phyloP scores from a whole-genome alignment of 1,140 invertebrate genomes.

The Drosophila elegans region DNA sequence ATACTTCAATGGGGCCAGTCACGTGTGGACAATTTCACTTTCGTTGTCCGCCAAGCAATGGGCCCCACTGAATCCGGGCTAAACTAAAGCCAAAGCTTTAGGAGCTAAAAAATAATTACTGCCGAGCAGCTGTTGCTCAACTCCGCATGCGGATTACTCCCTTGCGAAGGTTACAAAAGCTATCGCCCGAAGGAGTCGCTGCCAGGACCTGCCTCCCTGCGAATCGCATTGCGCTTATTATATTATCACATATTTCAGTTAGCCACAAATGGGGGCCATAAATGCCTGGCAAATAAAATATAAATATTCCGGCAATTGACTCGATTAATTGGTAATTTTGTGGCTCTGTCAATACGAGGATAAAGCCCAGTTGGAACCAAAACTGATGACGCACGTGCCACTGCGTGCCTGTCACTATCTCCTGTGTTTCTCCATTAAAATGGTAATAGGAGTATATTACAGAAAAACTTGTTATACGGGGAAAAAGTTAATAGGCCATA shows the following conservation, averaged over 20 bases:
- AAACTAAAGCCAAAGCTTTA: conserved; percentile 41
- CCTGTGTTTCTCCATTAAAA: conserved; percentile 27
- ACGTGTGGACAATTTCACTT: conserved; percentile 53
- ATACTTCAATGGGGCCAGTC: conserved; percentile 39
- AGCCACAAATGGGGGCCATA: conserved; percentile 14
- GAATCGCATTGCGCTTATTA: conserved; percentile 20
- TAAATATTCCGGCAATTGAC: conserved; percentile 45
- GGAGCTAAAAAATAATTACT: neutral
- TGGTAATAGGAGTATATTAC: conserved; percentile 15
- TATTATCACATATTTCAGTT: conserved; percentile 23
- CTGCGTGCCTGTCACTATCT: conserved; percentile 39
- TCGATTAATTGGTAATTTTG: conserved; percentile 46
- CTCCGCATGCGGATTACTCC: conserved; percentile 5
- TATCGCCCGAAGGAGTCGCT: conserved; percentile 2
- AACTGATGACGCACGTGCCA: conserved; percentile 57
- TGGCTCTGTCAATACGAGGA: conserved; percentile 15
- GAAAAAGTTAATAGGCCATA: neutral
- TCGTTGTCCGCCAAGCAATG: conserved; percentile 12
- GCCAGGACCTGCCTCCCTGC: conserved; percentile 13
- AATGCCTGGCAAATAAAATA: conserved; percentile 50
- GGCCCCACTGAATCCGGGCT: conserved; percentile 34
- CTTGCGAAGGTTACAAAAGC: neutral
- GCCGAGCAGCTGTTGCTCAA: conserved; percentile 46
- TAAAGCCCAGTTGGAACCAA: conserved; percentile 1
- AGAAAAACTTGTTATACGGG: conserved; percentile 26